These are phyloP conservation scores for Xyliphius kryptos DNA, from an alignment of 2,113 vertebrate species.

Conservation along the genomic window DNA sequence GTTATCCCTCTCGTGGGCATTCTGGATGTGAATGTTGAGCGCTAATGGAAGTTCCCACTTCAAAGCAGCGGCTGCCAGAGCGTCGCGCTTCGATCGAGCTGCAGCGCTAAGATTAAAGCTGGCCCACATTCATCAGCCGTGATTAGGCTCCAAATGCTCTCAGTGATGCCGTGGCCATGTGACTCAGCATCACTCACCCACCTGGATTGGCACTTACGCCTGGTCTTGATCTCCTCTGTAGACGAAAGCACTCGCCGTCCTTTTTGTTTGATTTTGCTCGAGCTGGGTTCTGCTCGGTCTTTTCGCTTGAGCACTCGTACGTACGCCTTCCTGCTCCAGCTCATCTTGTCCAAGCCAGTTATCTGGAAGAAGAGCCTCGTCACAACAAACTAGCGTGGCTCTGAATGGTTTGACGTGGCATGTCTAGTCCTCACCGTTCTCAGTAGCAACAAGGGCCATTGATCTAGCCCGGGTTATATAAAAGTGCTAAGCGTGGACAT, in stretches of 20 bases:
- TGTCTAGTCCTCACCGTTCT: too few relatives aligned
- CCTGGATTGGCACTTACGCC: background rate
- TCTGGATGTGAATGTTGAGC: constrained; percentile 38
- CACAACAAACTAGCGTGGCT: too few relatives aligned
- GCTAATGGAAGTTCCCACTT: constrained; percentile 50
- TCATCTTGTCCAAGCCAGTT: too few relatives aligned
- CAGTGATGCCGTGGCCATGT: constrained; percentile 27
- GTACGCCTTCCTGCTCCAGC: too few relatives aligned
- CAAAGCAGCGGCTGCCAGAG: constrained; percentile 37
- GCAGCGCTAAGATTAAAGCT: constrained; percentile 47
- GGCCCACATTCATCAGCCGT: constrained; percentile 47
- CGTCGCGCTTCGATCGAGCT: constrained; percentile 27
- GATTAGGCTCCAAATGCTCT: constrained; percentile 50
- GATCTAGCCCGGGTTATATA: too few relatives aligned
- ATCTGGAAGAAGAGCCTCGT: too few relatives aligned
- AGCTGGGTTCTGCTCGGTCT: too few relatives aligned
- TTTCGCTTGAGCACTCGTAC: too few relatives aligned
- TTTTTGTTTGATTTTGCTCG: background rate
- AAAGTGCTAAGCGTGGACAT: too few relatives aligned
- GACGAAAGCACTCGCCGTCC: constrained; percentile 33
- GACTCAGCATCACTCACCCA: background rate
- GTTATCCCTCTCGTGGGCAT: background rate
- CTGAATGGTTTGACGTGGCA: too few relatives aligned
- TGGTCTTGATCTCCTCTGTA: constrained; percentile 14
- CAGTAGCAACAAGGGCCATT: too few relatives aligned